A percentile compares a stretch with the other conserved stretches of the same genome.
Evolutionary conservation across 1,140 invertebrate species (phyloP).

Genomic region (Anthonomus grandis): DNA sequence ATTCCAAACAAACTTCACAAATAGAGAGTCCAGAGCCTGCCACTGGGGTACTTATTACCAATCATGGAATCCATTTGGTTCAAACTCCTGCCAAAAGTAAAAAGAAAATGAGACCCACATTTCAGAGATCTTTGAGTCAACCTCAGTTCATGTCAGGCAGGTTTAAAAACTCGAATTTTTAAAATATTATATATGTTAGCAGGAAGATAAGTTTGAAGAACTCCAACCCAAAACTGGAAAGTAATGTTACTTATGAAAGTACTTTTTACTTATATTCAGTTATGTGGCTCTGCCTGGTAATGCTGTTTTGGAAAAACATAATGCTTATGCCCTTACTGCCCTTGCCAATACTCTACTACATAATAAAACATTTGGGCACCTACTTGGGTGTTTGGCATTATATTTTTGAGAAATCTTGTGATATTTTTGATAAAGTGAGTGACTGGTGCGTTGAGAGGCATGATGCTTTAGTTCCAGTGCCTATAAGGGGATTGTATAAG

Average conservation of each 20-base stretch:
- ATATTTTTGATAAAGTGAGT: conserved; percentile 31
- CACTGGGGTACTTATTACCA: conserved; percentile 29
- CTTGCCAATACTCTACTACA: conserved; percentile 63
- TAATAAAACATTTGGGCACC: conserved; percentile 56
- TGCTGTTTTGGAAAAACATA: conserved; percentile 68
- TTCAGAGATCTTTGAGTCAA: conserved; percentile 43
- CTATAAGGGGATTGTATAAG: conserved; percentile 54
- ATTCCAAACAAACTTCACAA: conserved; percentile 14
- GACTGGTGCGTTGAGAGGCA: conserved; percentile 48
- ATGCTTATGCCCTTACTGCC: conserved; percentile 67
- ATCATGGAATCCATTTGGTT: conserved; percentile 31
- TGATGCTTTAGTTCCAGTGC: conserved; percentile 55
- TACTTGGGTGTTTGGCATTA: conserved; percentile 53
- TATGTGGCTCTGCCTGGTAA: conserved; percentile 64
- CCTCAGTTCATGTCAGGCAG: conserved; percentile 32
- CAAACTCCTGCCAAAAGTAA: not conserved
- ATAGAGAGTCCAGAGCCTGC: conserved; percentile 9
- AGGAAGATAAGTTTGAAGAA: conserved; percentile 24
- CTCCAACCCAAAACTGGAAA: conserved; percentile 26
- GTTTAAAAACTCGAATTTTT: conserved; percentile 20
- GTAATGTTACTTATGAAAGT: conserved; percentile 37
- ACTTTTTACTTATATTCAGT: conserved; percentile 62
- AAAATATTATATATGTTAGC: conserved; percentile 24
- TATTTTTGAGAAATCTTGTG: conserved; percentile 40
- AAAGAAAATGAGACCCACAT: conserved; percentile 27